Evolutionary conservation across 1,140 invertebrate genomes (phyloP), one percentile per base, ranked within the genome.

Genomic region (Potamilus streckersoni): DNA sequence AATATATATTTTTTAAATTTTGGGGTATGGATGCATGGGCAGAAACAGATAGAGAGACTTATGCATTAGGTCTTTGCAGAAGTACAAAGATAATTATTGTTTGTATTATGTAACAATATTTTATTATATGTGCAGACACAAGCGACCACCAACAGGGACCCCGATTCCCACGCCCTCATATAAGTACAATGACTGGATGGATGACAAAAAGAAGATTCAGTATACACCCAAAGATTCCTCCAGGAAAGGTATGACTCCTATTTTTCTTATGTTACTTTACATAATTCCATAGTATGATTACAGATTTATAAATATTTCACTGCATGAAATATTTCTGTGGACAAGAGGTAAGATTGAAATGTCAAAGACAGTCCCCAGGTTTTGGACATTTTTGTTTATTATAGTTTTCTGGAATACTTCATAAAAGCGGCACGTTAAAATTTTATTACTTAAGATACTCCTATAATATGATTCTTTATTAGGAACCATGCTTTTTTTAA

Each of bases 121-220:
- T 19, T 31, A 6, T 49, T 49, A 11, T 49, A 49, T 61, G 69
- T 73, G 6, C 49, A 74, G 73, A 57, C 75, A 74, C 38, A 82
- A 76, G 68, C 78, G 71, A 71, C 74, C 69, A 56, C 82, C 58
- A 19, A 67, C 85, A 59, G 87, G 85, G 58, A 89, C 88, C 16
- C 88, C 88, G 3, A 77, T 86, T 49, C 86, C 86, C 20, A 97
- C 97, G 56, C 97, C 96, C 2, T 93, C 95, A 0, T 96, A 97
- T 88, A 97, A 95, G 86, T 95, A 93, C 82, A 95, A 95, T 88
- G 83, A 92, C 3, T 97, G 96, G 96, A 91, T 89, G 83, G 80
- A 83, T 55, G 63, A 93, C 92, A 85, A 77, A 67, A 88, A 93
- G 93, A 84, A 90, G 91, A 78, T 94, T 92, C 84, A 89, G 57